A percentile compares a stretch with the other conserved stretches of the same genome.
phyloP scores from a whole-genome alignment of 2,888 invertebrate species.

The Erebia epiphron region DNA sequence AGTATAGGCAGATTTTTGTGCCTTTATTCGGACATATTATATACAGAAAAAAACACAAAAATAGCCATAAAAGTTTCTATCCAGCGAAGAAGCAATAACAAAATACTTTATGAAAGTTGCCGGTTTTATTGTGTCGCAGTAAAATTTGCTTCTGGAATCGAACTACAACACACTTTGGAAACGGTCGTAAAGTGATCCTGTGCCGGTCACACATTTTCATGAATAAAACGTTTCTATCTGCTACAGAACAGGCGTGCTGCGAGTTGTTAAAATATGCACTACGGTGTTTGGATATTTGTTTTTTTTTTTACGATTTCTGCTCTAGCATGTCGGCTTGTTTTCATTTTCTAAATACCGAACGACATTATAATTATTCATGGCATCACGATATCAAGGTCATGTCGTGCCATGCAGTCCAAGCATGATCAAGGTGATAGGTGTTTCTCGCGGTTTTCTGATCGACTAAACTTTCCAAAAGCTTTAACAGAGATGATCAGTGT shows the following conservation, averaged over 20 bases:
- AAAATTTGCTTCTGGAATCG: conserved; percentile 71
- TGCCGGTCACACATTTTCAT: conserved; percentile 63
- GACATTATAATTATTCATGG: no score
- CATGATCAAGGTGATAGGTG: no score
- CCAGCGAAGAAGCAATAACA: conserved; percentile 32
- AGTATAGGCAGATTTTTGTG: background rate
- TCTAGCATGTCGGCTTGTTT: background rate
- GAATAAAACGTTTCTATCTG: conserved; percentile 58
- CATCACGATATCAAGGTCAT: no score
- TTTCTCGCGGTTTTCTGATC: no score
- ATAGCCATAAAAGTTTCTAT: conserved; percentile 26
- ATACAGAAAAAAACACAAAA: background rate
- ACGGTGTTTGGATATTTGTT: conserved; percentile 27
- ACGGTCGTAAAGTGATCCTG: conserved; percentile 72
- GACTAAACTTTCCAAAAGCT: no score
- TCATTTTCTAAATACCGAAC: background rate
- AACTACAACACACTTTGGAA: conserved; percentile 64
- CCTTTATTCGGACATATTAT: background rate
- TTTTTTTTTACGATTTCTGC: background rate
- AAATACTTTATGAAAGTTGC: conserved; percentile 67
- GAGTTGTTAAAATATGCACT: conserved; percentile 6
- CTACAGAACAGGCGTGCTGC: conserved; percentile 9
- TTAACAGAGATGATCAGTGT: no score
- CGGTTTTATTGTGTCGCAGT: conserved; percentile 64
- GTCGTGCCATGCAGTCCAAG: no score